Evolutionary conservation across 2,888 invertebrate genomes (phyloP).

Genomic region (Eulithis testata): DNA sequence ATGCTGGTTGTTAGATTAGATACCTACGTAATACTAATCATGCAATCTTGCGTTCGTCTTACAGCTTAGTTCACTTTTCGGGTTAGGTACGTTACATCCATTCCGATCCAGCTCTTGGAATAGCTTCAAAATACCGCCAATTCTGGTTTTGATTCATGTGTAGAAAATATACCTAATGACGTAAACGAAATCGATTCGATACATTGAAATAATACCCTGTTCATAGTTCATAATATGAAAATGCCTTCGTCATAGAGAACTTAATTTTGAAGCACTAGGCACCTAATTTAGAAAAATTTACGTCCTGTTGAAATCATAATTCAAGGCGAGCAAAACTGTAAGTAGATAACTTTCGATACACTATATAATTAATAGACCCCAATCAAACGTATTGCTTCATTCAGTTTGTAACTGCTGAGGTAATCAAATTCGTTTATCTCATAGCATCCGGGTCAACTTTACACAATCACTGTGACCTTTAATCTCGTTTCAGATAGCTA

Average conservation of each 20-base stretch:
- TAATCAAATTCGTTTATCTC: slow-evolving; percentile 66
- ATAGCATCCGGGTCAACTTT: slow-evolving; percentile 77
- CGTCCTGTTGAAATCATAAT: not conserved
- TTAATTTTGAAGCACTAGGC: not conserved
- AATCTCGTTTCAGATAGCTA: slow-evolving; percentile 76
- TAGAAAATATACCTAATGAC: too few species aligned
- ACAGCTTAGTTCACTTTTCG: not conserved
- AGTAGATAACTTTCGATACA: not conserved
- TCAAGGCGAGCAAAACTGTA: not conserved
- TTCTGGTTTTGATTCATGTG: too few species aligned
- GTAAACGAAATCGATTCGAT: too few species aligned
- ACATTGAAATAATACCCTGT: too few species aligned
- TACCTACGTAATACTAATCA: too few species aligned
- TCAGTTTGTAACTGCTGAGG: slow-evolving; percentile 45
- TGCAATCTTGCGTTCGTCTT: not conserved
- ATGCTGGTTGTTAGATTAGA: slow-evolving; percentile 31
- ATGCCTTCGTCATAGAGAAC: too few species aligned
- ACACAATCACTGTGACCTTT: slow-evolving; percentile 78
- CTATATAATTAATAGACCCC: not conserved
- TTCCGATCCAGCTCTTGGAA: not conserved
- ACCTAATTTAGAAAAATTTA: not conserved
- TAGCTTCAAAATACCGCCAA: too few species aligned
- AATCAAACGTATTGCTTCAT: slow-evolving; percentile 30
- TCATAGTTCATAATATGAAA: too few species aligned
- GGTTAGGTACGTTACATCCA: not conserved